Evolutionary conservation across 2,113 vertebrate species (phyloP).

Genomic region (Vidua chalybeata): DNA sequence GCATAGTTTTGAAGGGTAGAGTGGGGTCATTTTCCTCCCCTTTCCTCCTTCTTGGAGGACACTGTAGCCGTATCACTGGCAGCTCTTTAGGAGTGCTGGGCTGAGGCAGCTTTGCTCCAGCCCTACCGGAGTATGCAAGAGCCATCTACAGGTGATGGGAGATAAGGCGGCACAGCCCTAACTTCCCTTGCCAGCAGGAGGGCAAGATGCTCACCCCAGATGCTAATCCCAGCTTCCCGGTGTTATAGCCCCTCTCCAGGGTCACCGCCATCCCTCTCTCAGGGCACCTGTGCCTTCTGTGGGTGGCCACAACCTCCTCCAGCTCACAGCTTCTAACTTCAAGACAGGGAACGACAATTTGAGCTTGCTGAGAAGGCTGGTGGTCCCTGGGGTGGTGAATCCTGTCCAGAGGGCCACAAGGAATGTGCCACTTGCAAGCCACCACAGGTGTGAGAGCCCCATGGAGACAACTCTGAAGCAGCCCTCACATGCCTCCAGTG

Average conservation of each 20-base stretch:
- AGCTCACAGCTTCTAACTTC: background rate
- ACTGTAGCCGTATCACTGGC: background rate
- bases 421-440: background rate
- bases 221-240: too few relatives aligned
- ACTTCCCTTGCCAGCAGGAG: background rate
- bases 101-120: background rate
- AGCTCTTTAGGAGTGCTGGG: background rate
- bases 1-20: slow-evolving; percentile 37
- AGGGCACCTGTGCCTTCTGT: accelerated
- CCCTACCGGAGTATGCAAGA: slow-evolving; percentile 22
- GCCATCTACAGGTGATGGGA: slow-evolving; percentile 59
- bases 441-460: background rate
- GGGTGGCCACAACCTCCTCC: background rate
- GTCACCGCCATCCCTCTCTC: background rate
- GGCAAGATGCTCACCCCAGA: accelerated
- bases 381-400: background rate
- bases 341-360: background rate
- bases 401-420: background rate
- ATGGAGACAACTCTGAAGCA: background rate
- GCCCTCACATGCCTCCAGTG: background rate
- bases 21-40: slow-evolving; percentile 27
- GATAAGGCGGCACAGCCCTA: background rate
- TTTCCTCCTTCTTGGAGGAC: slow-evolving; percentile 2
- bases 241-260: background rate
- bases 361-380: background rate